Evolutionary conservation across 2,113 vertebrate species (phyloP).

Genomic region (Leptobrachium leishanense): DNA sequence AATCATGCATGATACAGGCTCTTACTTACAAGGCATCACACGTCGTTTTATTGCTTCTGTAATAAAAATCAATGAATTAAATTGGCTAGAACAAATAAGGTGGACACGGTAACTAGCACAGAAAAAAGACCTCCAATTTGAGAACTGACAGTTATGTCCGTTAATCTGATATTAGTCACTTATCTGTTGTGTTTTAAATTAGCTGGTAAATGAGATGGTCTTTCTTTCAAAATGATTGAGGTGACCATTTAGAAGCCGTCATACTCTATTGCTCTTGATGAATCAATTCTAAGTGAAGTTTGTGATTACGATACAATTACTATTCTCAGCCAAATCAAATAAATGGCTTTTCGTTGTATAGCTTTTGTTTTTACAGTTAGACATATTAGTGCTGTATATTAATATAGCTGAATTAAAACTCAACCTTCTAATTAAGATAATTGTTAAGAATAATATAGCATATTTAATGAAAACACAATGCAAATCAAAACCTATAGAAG

Average conservation of each 20-base stretch:
- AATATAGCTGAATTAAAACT: too few relatives aligned
- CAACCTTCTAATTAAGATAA: too few relatives aligned
- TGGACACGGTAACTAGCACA: slow-evolving; percentile 64
- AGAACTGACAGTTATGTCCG: slow-evolving; percentile 46
- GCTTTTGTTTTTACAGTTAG: too few relatives aligned
- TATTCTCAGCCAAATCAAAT: background rate
- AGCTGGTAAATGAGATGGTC: slow-evolving; percentile 31
- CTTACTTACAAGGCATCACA: slow-evolving; percentile 54
- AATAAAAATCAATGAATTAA: slow-evolving; percentile 66
- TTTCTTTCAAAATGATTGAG: slow-evolving; percentile 23
- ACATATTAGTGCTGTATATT: too few relatives aligned
- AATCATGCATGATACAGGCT: slow-evolving; percentile 55
- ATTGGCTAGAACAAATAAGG: slow-evolving; percentile 70
- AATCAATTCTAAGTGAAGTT: slow-evolving; percentile 25
- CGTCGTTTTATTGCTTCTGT: slow-evolving; percentile 57
- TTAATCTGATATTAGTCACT: slow-evolving; percentile 49
- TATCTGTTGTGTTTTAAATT: slow-evolving; percentile 52
- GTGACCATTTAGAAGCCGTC: slow-evolving; percentile 32
- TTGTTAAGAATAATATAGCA: too few relatives aligned
- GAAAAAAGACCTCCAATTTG: slow-evolving; percentile 54
- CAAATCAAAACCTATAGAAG: too few relatives aligned
- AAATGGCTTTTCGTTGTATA: background rate
- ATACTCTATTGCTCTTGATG: slow-evolving; percentile 35
- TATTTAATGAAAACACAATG: too few relatives aligned
- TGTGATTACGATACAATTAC: slow-evolving; percentile 30